These are phyloP conservation scores for Ascidia mentula DNA, from an alignment of 23 tunicate species.

Conservation along the genomic window DNA sequence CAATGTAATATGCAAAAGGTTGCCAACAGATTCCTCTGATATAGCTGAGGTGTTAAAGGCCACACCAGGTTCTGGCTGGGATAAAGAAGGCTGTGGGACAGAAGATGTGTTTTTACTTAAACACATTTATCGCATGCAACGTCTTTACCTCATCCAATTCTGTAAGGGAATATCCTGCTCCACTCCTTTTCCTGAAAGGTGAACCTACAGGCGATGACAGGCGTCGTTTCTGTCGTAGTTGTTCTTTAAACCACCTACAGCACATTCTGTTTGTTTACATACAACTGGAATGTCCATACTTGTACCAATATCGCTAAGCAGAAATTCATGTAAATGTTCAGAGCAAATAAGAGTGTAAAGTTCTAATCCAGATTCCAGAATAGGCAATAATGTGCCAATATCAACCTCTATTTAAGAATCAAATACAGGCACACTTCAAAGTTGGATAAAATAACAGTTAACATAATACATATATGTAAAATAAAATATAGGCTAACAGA, in stretches of 20 bases:
- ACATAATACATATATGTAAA: too few species aligned
- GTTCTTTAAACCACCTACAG: constrained; percentile 64
- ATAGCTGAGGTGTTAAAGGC: constrained; percentile 22
- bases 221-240: constrained; percentile 62
- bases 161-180: neutral
- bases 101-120: neutral
- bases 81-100: constrained; percentile 36
- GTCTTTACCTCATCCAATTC: constrained; percentile 23
- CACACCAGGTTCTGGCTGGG: constrained; percentile 83
- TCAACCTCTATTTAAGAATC: too few species aligned
- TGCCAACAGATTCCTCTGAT: constrained; percentile 74
- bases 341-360: too few species aligned
- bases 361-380: too few species aligned
- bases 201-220: constrained; percentile 60
- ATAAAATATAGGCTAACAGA: too few species aligned
- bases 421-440: too few species aligned
- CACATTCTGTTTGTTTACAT: too few species aligned
- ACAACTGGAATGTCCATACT: too few species aligned
- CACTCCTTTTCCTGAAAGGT: constrained; percentile 39
- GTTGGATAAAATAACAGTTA: too few species aligned
- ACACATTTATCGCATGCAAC: neutral
- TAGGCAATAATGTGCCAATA: too few species aligned
- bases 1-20: constrained; percentile 49
- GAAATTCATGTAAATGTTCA: too few species aligned
- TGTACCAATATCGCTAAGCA: too few species aligned